These are phyloP conservation scores for Ochropleura plecta DNA, from an alignment of 2,888 invertebrate genomes.

Conservation along the genomic window DNA sequence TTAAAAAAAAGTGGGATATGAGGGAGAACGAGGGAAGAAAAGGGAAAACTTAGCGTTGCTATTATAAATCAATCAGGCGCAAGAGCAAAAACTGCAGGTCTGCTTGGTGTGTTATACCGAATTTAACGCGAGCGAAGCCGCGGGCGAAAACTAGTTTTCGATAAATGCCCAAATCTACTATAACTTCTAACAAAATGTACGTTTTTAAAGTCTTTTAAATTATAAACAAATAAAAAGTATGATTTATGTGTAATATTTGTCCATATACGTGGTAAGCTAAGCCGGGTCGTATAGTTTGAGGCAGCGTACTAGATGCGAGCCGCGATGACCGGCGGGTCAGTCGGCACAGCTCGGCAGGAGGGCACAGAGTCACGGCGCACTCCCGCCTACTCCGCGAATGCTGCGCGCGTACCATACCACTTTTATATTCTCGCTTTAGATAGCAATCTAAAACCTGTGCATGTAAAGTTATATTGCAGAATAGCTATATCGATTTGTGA, in stretches of 20 bases:
- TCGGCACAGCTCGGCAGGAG: conserved; percentile 71
- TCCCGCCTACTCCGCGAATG: conserved; percentile 72
- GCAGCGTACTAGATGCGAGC: conserved; percentile 75
- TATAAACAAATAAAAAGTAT: conserved; percentile 6
- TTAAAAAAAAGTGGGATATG: too few relatives aligned
- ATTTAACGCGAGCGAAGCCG: too few relatives aligned
- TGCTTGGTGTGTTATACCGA: too few relatives aligned
- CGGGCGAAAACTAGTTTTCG: too few relatives aligned
- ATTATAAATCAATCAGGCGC: too few relatives aligned
- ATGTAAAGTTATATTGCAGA: conserved; percentile 64
- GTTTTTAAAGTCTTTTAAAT: not conserved
- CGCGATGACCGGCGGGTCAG: conserved; percentile 80
- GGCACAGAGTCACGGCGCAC: conserved; percentile 71
- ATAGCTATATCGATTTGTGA: conserved; percentile 76
- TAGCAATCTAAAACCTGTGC: conserved; percentile 68
- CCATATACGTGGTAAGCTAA: conserved; percentile 64
- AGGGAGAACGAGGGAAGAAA: too few relatives aligned
- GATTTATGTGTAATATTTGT: conserved; percentile 46
- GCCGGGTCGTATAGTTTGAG: conserved; percentile 69
- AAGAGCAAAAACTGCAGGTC: too few relatives aligned
- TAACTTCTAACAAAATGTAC: not conserved
- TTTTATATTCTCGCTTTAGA: conserved; percentile 73
- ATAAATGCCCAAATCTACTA: not conserved
- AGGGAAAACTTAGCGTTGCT: too few relatives aligned
- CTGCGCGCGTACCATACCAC: conserved; percentile 70